Base-by-base conservation (phyloP, 2,113 vertebrate species). In the Ageneiosus marmoratus region DNA sequence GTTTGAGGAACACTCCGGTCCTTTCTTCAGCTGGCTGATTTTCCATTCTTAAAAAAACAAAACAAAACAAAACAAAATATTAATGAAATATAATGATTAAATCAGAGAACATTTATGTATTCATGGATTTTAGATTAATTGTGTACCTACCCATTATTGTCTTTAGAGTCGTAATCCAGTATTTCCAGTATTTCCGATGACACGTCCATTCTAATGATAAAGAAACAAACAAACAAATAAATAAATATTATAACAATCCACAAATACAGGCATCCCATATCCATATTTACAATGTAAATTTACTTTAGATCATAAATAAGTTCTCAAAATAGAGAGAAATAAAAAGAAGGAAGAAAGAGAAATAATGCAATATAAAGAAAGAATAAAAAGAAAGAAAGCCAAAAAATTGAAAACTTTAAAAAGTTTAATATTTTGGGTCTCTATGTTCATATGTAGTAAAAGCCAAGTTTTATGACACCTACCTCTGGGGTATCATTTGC, bases 131-230 rank as follows among this genome's bases (percentile, higher is more conserved):
- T 2, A 51, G 9, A 55, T 6, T n/a, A 53, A 16, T 37, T 62
- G 15, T 73, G 48, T n/a, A 67, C 79, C 79, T 84, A 87, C 83
- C 24, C 48, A 20, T 20, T 81, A 50, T 46, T 83, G 20, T 74
- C 67, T 58, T 50, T 58, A 60, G 79, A 74, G 4, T 74, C 79
- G 41, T 48, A 60, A 37, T 82, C 75, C 74, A 82, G 22, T 67
- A 84, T 67, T 87, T 84, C 83, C 4, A 41, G 63, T 67, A 84
- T 67, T 87, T 84, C 83, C 4, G 29, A 55, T 34, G 86, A 78
- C 16, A 16, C n/a, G 3, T 84, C 79, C 86, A 87, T 87, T 55
- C 22, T 50, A 56, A 56, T 55, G 4, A 29, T n/a, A 41, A 29
- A 9, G 5, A 12, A 7, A 44, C 11, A 8, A 62, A 62, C 13